These are phyloP conservation scores for Phalacrocorax carbo DNA, from an alignment of 2,113 vertebrate genomes.

Conservation along the genomic window DNA sequence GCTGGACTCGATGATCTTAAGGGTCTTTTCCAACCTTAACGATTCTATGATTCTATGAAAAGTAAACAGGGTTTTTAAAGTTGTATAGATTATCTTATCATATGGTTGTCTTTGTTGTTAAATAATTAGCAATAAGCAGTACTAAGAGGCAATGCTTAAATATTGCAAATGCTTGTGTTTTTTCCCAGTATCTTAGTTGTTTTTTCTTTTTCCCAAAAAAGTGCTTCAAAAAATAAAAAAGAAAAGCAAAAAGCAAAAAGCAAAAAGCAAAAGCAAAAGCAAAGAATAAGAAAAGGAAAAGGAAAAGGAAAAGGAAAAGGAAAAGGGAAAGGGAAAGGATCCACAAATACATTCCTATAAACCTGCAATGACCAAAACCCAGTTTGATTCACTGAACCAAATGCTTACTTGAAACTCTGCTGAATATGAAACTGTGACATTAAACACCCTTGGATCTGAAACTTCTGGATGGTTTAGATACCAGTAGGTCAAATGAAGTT, in stretches of 20 bases:
- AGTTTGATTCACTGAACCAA: background rate
- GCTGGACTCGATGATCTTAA: too few species aligned
- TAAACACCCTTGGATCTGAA: slow-evolving; percentile 65
- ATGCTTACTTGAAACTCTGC: background rate
- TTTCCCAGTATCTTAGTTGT: background rate
- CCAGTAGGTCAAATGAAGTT: slow-evolving; percentile 65
- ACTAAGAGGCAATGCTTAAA: background rate
- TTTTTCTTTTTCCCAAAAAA: background rate
- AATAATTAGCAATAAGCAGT: background rate
- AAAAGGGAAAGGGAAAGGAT: background rate
- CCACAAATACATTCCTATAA: background rate
- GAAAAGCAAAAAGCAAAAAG: too few species aligned
- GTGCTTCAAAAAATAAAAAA: background rate
- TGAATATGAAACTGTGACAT: slow-evolving; percentile 39
- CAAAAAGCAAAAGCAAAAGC: too few species aligned
- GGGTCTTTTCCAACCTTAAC: too few species aligned
- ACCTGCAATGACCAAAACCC: background rate
- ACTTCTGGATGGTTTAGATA: slow-evolving; percentile 60
- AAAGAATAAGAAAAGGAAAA: too few species aligned
- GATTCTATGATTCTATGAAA: background rate
- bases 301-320: background rate
- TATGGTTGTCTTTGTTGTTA: background rate
- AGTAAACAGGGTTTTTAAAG: background rate
- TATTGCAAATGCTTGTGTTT: background rate
- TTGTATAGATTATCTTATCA: background rate